Conservation (phyloP, 1,140 invertebrate species). For the Orius laevigatus region DNA sequence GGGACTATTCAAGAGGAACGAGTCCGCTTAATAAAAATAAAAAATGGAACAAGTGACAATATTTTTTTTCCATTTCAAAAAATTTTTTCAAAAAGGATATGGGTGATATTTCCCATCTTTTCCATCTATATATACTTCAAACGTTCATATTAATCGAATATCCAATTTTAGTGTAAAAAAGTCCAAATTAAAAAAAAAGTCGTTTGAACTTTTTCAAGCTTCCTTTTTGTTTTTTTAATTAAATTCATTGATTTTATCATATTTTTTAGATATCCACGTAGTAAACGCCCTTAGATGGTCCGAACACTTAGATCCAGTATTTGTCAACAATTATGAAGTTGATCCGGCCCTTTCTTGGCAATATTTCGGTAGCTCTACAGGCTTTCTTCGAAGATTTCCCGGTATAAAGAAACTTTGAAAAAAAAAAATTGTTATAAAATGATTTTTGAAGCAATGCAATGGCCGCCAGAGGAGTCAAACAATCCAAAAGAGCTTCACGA, state of each 20-base stretch:
- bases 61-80: no score
- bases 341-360: constrained; percentile 89
- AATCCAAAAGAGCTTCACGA: constrained; percentile 59
- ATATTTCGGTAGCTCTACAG: constrained; percentile 84
- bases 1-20: no score
- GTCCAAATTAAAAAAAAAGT: constrained; percentile 8
- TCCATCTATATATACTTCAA: no score
- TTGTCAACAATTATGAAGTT: constrained; percentile 79
- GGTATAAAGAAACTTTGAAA: constrained; percentile 41
- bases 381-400: constrained; percentile 84
- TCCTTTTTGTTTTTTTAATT: background rate
- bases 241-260: constrained; percentile 3
- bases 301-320: constrained; percentile 71
- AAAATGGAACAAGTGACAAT: no score
- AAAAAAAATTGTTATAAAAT: no score
- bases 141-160: no score
- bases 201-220: background rate
- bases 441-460: constrained; percentile 41
- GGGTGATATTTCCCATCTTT: no score
- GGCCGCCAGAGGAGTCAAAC: constrained; percentile 49
- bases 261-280: constrained; percentile 48
- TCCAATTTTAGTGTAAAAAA: no score
- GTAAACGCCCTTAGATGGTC: constrained; percentile 85
- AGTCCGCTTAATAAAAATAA: no score
- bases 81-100: no score